A percentile compares a stretch with the other conserved stretches of the same genome.
phyloP scores from a whole-genome alignment of 2,113 vertebrate genomes.

The Upupa epops region DNA sequence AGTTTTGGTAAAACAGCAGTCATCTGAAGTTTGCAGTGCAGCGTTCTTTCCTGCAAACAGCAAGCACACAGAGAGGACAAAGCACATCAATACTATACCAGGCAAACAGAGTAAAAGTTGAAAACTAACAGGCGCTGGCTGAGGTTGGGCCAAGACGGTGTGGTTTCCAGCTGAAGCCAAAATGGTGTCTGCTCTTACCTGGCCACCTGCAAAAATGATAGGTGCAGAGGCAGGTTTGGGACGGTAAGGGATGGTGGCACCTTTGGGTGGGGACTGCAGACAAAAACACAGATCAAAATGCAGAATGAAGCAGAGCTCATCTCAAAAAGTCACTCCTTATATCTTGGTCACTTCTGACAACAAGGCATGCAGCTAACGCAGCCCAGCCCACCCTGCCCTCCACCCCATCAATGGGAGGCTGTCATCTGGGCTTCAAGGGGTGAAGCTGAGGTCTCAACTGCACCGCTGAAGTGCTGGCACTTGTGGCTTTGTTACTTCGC shows the following conservation, averaged over 20 bases:
- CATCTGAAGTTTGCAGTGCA: conserved; percentile 7
- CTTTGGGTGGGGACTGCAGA: conserved; percentile 90
- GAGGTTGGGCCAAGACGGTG: conserved; percentile 85
- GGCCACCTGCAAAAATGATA: conserved; percentile 81
- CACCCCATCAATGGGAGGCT: neutral
- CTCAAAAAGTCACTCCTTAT: neutral
- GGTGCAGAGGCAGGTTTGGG: conserved; percentile 85
- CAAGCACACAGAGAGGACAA: conserved; percentile 1
- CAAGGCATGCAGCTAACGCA: neutral
- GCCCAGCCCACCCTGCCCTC: neutral
- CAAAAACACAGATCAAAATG: conserved; percentile 62
- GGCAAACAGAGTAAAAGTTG: conserved; percentile 69
- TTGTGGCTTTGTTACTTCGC: neutral
- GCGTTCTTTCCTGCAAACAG: neutral
- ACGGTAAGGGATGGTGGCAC: conserved; percentile 91
- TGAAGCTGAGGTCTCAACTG: accelerated
- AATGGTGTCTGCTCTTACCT: conserved; percentile 81
- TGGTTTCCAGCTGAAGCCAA: conserved; percentile 84
- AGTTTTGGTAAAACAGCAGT: neutral
- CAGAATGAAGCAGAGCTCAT: neutral
- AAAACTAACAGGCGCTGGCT: conserved; percentile 86
- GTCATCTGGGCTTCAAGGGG: neutral
- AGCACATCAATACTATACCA: conserved; percentile 72
- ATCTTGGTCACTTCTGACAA: neutral
- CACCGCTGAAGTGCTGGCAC: neutral